Evolutionary conservation across 1,140 invertebrate species (phyloP).

Genomic region (Mamestra configurata): DNA sequence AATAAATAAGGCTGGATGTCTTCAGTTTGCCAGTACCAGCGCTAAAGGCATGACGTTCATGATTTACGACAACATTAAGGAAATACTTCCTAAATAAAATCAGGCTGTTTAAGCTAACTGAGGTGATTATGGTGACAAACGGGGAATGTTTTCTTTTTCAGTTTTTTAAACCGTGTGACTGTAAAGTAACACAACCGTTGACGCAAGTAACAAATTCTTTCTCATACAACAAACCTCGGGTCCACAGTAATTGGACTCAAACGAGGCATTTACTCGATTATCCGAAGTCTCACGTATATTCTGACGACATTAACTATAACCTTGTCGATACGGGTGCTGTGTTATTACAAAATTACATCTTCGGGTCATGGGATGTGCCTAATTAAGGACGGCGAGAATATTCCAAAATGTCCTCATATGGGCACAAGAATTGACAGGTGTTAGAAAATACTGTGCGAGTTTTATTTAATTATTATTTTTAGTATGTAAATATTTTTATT

Average conservation of each 20-base stretch:
- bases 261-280: neutral
- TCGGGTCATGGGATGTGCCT: slow-evolving; percentile 1
- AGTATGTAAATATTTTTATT: neutral
- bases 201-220: neutral
- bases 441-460: neutral
- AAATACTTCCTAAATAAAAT: too few species aligned
- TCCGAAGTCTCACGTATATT: neutral
- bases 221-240: slow-evolving; percentile 3
- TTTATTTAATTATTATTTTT: neutral
- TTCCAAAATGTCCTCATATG: slow-evolving; percentile 6
- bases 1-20: too few species aligned
- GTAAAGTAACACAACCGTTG: neutral
- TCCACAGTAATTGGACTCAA: slow-evolving; percentile 13
- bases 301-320: neutral
- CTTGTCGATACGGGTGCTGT: neutral
- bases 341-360: neutral
- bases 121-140: too few species aligned
- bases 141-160: too few species aligned
- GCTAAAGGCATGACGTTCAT: too few species aligned
- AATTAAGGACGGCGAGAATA: neutral
- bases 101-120: too few species aligned
- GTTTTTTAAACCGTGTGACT: too few species aligned
- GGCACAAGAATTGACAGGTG: neutral
- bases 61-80: too few species aligned
- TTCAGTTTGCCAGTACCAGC: too few species aligned